Evolutionary conservation across 2,797 vertebrate genomes (phyloP).

Genomic region (Sparus aurata): DNA sequence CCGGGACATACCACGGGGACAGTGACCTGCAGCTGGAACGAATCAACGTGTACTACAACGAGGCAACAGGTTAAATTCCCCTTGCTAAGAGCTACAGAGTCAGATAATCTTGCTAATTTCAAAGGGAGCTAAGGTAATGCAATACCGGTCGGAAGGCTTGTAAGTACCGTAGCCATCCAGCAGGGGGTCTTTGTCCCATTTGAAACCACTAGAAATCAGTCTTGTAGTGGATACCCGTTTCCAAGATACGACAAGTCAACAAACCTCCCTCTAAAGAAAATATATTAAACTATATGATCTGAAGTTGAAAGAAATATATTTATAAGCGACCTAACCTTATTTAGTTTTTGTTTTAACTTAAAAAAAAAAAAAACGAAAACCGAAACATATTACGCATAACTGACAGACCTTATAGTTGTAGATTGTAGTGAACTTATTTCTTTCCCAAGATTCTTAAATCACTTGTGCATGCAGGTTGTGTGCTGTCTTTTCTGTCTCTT

Average conservation of each 20-base stretch:
- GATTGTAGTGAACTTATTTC: not conserved
- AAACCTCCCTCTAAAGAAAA: not conserved
- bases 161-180: conserved; percentile 17
- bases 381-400: too few relatives aligned
- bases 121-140: conserved; percentile 27
- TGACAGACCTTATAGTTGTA: not conserved
- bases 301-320: too few relatives aligned
- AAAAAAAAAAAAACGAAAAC: too few relatives aligned
- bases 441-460: not conserved
- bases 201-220: not conserved
- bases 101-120: conserved; percentile 14
- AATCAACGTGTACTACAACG: conserved; percentile 82
- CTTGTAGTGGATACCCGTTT: conserved; percentile 8
- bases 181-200: conserved; percentile 1
- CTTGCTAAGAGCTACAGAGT: not conserved
- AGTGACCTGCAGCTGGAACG: conserved; percentile 78
- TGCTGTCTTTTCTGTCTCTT: not conserved
- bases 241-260: conserved; percentile 35
- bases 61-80: conserved; percentile 67
- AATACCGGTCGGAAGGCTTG: not conserved
- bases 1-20: conserved; percentile 76
- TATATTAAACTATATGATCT: not conserved
- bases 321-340: not conserved
- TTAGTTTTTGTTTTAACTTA: too few relatives aligned
- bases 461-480: not conserved